These are phyloP conservation scores for Anguilla marmorata DNA, from an alignment of 2,797 vertebrate genomes.

Conservation along the genomic window DNA sequence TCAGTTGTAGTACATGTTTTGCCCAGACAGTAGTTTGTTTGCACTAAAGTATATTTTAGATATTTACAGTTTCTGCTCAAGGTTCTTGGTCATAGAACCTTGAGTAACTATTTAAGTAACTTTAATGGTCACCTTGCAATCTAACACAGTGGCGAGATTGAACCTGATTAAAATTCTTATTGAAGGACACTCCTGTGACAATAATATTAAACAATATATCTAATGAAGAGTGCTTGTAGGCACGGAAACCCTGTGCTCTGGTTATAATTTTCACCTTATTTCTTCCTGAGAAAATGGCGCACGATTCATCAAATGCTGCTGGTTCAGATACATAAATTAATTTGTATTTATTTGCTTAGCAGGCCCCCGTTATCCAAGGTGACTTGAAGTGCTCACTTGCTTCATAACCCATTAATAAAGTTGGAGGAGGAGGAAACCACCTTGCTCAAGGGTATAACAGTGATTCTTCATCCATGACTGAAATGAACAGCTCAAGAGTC, in stretches of 20 bases:
- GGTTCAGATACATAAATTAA: conserved; percentile 17
- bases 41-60: too few species aligned
- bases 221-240: conserved; percentile 5
- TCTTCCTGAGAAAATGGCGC: not conserved
- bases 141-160: not conserved
- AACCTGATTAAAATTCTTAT: not conserved
- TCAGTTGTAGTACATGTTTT: too few species aligned
- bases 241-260: not conserved
- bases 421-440: not conserved
- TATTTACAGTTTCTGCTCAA: too few species aligned
- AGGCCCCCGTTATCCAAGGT: not conserved
- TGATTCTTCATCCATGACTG: not conserved
- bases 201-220: not conserved
- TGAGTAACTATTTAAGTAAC: too few species aligned
- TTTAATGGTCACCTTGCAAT: too few species aligned
- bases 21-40: too few species aligned
- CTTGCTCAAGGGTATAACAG: conserved; percentile 3
- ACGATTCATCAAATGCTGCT: not conserved
- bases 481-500: not conserved
- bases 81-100: too few species aligned
- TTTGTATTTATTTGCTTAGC: conserved; percentile 14
- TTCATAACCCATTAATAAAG: conserved; percentile 1
- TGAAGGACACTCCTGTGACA: not conserved
- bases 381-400: not conserved
- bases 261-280: not conserved